Percentiles rank a stretch among this genome's conserved stretches.
Conservation (phyloP, 2,113 vertebrate species). For the Sprattus sprattus region DNA sequence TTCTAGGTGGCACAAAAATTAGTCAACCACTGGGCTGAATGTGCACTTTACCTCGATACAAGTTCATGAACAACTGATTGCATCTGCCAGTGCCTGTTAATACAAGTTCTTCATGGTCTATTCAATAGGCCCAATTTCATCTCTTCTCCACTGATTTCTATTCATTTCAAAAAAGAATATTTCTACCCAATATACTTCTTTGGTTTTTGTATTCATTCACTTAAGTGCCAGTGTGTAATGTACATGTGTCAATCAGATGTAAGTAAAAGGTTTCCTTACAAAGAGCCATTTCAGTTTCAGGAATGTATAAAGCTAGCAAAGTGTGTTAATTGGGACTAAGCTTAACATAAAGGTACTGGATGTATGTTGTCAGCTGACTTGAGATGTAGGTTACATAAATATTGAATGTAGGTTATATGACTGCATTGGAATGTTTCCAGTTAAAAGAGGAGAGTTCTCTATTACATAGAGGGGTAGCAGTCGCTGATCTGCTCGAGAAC, state of each 20-base stretch:
- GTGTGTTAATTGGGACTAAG: neutral
- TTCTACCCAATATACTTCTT: neutral
- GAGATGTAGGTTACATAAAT: no score
- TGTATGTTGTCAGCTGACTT: no score
- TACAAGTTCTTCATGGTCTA: neutral
- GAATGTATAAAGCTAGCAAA: neutral
- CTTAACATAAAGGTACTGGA: neutral
- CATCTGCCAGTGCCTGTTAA: neutral
- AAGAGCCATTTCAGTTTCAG: neutral
- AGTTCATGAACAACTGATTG: neutral
- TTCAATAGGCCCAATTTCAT: neutral
- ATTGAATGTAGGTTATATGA: no score
- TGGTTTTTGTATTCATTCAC: neutral
- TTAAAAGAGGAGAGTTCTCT: neutral
- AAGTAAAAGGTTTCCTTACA: neutral
- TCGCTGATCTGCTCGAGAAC: neutral
- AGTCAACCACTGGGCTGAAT: neutral
- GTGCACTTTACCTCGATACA: neutral
- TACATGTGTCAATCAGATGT: neutral
- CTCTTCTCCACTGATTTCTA: neutral
- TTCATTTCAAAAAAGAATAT: neutral
- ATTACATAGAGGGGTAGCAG: neutral
- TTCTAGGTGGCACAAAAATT: neutral
- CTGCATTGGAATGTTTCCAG: neutral
- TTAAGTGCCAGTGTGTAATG: neutral